Percentiles rank a stretch among this genome's conserved stretches.
phyloP scores from a whole-genome alignment of 2,797 vertebrate species.

The Thripadectes ignobilis region DNA sequence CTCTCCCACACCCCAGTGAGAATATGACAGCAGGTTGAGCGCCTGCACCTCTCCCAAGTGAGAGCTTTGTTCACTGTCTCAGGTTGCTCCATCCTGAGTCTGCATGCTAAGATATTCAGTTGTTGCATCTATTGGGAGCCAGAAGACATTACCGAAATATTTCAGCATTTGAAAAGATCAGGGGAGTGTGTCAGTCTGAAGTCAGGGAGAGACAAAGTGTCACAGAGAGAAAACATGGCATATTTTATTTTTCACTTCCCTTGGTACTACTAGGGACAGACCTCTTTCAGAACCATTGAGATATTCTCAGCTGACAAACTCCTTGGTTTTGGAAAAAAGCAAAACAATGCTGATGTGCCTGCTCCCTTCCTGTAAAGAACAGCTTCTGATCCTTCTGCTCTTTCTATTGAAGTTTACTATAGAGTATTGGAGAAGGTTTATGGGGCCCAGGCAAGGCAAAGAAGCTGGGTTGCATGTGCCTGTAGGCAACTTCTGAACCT shows the following conservation, averaged over 20 bases:
- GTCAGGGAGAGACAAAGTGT: not conserved
- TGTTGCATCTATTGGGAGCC: not conserved
- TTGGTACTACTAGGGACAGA: not conserved
- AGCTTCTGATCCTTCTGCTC: not conserved
- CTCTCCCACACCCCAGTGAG: not conserved
- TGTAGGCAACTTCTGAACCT: not conserved
- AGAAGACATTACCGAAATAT: not conserved
- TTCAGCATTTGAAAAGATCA: not conserved
- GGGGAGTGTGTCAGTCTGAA: not conserved
- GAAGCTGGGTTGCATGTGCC: accelerated
- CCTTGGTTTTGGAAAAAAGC: not conserved
- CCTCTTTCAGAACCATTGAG: not conserved
- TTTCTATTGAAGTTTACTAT: not conserved
- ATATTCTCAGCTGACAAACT: not conserved
- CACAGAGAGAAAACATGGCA: not conserved
- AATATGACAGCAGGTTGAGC: not conserved
- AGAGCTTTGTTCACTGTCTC: not conserved
- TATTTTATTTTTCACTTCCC: not conserved
- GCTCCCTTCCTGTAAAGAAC: not conserved
- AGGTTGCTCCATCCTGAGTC: not conserved
- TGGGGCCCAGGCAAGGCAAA: not conserved
- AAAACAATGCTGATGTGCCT: not conserved
- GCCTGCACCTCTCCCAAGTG: not conserved
- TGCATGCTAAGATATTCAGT: not conserved
- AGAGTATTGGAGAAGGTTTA: not conserved